Percentiles rank a stretch among this genome's conserved stretches.
phyloP scores from a whole-genome alignment of 2,797 vertebrate species.

The Danio tinwini region DNA sequence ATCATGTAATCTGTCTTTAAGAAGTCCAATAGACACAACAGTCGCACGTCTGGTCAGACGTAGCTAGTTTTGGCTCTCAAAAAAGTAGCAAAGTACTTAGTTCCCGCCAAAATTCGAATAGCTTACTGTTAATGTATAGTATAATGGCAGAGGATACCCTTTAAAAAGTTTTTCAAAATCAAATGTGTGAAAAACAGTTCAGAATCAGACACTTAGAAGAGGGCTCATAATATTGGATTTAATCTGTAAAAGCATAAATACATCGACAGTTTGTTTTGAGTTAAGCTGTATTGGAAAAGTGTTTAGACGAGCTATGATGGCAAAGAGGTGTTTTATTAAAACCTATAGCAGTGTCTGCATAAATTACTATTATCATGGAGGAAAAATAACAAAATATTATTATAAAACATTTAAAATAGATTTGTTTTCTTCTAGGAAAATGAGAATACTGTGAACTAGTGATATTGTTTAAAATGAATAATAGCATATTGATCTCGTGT shows the following conservation, averaged over 20 bases:
- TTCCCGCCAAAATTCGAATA: neutral
- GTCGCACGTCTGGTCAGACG: neutral
- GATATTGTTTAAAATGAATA: neutral
- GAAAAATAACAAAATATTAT: neutral
- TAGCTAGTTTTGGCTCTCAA: neutral
- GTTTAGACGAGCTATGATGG: too few species aligned
- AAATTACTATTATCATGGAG: neutral
- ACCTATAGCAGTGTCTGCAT: too few species aligned
- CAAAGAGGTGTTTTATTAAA: too few species aligned
- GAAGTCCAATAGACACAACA: neutral
- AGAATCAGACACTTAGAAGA: neutral
- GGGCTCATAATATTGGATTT: neutral
- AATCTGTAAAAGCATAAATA: neutral
- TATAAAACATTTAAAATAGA: neutral
- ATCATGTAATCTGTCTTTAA: neutral
- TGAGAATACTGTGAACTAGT: neutral
- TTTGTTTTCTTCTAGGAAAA: neutral
- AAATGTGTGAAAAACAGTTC: neutral
- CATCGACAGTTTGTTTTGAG: too few species aligned
- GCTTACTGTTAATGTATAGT: neutral
- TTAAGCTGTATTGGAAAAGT: too few species aligned
- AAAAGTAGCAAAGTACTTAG: neutral
- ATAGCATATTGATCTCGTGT: neutral
- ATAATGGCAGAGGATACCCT: neutral
- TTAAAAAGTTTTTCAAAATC: neutral